Conservation (phyloP, 2,888 invertebrate genomes). For the Yponomeuta plumbellus region DNA sequence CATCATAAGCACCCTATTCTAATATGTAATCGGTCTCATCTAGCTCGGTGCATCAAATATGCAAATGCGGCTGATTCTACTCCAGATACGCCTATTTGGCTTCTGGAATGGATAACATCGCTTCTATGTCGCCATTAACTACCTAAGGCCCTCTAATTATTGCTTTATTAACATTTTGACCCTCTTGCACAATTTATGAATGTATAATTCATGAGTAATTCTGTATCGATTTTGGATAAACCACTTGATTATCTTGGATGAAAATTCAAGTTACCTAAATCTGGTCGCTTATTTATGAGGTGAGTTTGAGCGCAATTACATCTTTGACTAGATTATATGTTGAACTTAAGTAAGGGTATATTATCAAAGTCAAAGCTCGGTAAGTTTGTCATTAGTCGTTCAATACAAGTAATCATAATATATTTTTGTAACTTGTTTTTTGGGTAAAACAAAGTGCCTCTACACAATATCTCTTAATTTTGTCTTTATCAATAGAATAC, state of each 20-base stretch:
- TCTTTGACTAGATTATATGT: background rate
- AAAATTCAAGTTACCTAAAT: background rate
- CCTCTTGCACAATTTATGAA: constrained; percentile 13
- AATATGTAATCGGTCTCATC: constrained; percentile 28
- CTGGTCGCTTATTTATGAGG: background rate
- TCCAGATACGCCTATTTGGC: constrained; percentile 38
- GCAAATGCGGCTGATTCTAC: constrained; percentile 38
- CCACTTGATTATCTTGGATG: background rate
- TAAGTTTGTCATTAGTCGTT: too few relatives aligned
- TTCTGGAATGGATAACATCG: constrained; percentile 19
- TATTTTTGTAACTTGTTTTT: too few relatives aligned
- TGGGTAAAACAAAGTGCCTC: too few relatives aligned
- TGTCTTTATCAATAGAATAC: too few relatives aligned
- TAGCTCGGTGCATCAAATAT: constrained; percentile 39
- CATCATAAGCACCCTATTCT: constrained; percentile 17
- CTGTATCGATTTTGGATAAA: background rate
- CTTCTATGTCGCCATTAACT: constrained; percentile 28
- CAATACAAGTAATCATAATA: too few relatives aligned
- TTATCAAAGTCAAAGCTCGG: too few relatives aligned
- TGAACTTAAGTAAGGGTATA: too few relatives aligned
- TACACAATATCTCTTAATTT: too few relatives aligned
- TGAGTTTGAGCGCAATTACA: background rate
- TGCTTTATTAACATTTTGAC: constrained; percentile 31
- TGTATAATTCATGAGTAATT: background rate
- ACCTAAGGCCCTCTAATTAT: constrained; percentile 36